Base-by-base conservation (phyloP, 2,113 vertebrate genomes). In the Eulacestoma nigropectus region DNA sequence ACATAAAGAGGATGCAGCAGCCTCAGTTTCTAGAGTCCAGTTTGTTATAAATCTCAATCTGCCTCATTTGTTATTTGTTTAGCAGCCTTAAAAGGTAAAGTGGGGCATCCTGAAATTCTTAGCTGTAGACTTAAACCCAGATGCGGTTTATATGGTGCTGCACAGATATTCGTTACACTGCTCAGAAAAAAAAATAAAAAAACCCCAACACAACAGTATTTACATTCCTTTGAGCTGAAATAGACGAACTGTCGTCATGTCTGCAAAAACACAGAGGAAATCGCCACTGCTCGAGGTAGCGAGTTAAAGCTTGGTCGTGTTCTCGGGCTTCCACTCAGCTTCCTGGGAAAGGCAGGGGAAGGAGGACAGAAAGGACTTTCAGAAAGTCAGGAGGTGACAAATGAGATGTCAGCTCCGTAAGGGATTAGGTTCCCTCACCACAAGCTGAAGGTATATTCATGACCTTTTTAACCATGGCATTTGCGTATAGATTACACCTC, bases 371-470 rank as follows among this genome's bases (percentile, higher is more conserved):
- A 93, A 90, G 22, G 77, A 93, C 84, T 88, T 96, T 67, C 90
- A 60, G 42, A 30, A 57, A 91, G 67, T 76, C 62, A 83, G 50
- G 82, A 84, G 70, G 91, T 74, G 22, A 75, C 82, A 83, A 87
- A 94, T 50, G 59, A 95, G 87, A 90, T 55, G 93, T 67, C 89
- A 93, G 47, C 77, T 94, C 88, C 11, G 2, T 68, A 82, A 84
- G 29, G 29, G 89, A 90, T 95, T 80, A 87, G 75, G 75, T 84
- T 95, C 57, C 92, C 95, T 81, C 93, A 91, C 69, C 18, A 15
- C 55, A 72, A 44, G 84, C 89, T 91, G 80, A 95, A 96, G 92
- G 92, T 95, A 84, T 95, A 97, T 41, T 86, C 49, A 57, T 89
- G 86, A 94, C 89, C 93, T 91, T 96, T 91, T 89, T 81, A 94